These are phyloP conservation scores for Mus spicilegus DNA, from an alignment of 2,113 vertebrate genomes.

Conservation along the genomic window DNA sequence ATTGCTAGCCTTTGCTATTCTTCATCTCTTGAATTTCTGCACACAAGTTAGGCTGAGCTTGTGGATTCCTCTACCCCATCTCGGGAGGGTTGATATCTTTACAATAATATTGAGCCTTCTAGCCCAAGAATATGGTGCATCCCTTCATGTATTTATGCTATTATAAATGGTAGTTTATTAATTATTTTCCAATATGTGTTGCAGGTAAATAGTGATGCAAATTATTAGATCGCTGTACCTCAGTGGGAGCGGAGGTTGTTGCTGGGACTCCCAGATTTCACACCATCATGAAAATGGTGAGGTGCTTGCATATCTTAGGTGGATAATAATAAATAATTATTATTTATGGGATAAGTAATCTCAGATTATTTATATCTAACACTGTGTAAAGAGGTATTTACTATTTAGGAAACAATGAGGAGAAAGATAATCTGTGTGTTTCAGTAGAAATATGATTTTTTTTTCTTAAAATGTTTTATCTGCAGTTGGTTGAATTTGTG, in stretches of 20 bases:
- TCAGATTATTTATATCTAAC: neutral
- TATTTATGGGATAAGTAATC: too few relatives aligned
- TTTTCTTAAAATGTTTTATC: neutral
- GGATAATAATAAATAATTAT: too few relatives aligned
- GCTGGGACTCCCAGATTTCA: neutral
- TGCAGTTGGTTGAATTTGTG: neutral
- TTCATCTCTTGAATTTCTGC: neutral
- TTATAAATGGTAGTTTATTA: neutral
- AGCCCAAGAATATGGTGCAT: neutral
- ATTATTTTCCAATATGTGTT: neutral
- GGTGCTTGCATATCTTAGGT: neutral
- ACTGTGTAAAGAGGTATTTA: neutral
- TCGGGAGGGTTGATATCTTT: neutral
- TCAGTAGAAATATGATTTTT: neutral
- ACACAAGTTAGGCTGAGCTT: neutral
- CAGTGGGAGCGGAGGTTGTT: neutral
- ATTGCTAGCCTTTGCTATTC: neutral
- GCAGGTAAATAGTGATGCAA: neutral
- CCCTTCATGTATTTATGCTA: neutral
- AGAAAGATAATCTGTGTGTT: neutral
- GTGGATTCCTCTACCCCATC: too few relatives aligned
- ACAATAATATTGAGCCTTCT: neutral
- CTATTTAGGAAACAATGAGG: neutral
- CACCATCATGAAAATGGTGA: neutral
- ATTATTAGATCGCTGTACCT: neutral